A percentile compares a stretch with the other conserved stretches of the same genome.
Evolutionary conservation across 2,113 vertebrate genomes (phyloP).

Genomic region (Ailurus styani): DNA sequence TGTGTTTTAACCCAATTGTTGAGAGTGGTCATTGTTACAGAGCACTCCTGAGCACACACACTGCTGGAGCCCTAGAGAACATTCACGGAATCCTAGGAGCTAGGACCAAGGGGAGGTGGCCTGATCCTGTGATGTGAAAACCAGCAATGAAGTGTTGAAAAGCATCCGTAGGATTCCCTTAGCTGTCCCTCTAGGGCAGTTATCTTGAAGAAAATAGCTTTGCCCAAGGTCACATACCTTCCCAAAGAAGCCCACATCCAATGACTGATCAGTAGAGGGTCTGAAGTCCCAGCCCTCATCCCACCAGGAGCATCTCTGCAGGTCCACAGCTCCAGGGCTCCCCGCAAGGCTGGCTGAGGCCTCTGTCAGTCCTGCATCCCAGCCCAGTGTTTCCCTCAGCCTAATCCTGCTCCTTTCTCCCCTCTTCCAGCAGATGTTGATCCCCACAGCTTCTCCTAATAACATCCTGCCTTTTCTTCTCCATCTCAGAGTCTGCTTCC

Average conservation of each 20-base stretch:
- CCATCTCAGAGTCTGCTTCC: not conserved
- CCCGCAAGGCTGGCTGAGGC: not conserved
- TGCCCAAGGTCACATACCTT: not conserved
- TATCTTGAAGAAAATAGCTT: not conserved
- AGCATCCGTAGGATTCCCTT: not conserved
- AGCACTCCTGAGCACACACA: not conserved
- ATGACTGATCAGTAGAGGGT: not conserved
- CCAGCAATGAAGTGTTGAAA: not conserved
- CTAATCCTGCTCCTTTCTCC: not conserved
- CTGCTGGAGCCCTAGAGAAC: not conserved
- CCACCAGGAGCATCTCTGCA: not conserved
- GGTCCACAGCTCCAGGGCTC: not conserved
- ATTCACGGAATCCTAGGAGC: not conserved
- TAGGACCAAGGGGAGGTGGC: too few species aligned
- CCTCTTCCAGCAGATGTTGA: not conserved
- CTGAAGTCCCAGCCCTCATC: not conserved
- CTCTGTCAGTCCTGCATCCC: not conserved
- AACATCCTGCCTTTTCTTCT: not conserved
- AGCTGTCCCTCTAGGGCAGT: not conserved
- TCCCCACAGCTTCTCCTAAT: not conserved
- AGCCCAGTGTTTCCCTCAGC: not conserved
- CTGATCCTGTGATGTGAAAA: not conserved
- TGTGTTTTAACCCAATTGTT: not conserved
- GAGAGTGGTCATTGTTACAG: not conserved
- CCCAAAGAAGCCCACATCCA: not conserved